A percentile compares a stretch with the other conserved stretches of the same genome.
Evolutionary conservation across 37 sponge, comb jelly and placozoan species (phyloP).

Genomic region (Hexactinellida sp.): DNA sequence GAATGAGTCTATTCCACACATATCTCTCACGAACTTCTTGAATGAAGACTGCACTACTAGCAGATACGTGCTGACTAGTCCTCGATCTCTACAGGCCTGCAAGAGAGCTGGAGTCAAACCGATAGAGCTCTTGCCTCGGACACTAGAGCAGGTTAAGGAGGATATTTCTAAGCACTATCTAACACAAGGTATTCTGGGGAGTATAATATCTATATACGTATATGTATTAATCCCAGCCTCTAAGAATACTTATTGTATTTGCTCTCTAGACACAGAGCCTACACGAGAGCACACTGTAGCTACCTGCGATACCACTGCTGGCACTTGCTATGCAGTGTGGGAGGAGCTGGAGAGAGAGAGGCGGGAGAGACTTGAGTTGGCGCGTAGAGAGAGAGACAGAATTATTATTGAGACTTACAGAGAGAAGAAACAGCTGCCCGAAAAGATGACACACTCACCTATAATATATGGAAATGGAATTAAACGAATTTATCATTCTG

Average conservation of each 20-base stretch:
- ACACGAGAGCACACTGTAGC: neutral
- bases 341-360: neutral
- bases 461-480: neutral
- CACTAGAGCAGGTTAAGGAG: neutral
- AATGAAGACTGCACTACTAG: neutral
- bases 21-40: neutral
- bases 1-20: no score
- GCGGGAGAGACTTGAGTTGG: neutral
- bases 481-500: neutral
- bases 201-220: neutral
- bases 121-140: neutral
- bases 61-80: neutral
- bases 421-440: neutral
- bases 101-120: neutral
- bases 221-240: neutral
- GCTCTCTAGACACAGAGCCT: neutral
- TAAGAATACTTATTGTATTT: neutral
- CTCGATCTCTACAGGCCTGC: conserved; percentile 2
- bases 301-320: neutral
- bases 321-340: neutral
- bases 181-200: neutral
- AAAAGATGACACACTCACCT: neutral
- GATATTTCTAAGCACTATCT: neutral
- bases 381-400: neutral
- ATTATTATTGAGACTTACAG: neutral